phyloP scores from a whole-genome alignment of 2,888 invertebrate genomes.

The Steinernema scapterisci region DNA sequence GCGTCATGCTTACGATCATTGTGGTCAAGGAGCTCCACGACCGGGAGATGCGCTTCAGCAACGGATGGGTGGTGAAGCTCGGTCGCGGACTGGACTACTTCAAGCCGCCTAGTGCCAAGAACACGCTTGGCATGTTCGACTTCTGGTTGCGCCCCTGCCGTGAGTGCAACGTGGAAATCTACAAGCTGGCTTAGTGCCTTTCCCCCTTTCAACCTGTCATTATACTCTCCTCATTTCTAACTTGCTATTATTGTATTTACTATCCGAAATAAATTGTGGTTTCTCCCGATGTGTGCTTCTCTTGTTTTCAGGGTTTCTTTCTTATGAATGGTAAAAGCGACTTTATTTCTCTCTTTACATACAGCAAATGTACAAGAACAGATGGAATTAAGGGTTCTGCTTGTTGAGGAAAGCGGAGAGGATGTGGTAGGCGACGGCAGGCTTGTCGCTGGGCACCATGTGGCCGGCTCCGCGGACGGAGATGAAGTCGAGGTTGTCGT shows the following conservation, averaged over 20 bases:
- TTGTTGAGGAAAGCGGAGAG: slow-evolving; percentile 64
- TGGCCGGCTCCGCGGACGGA: slow-evolving; percentile 58
- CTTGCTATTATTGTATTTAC: no score
- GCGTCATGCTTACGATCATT: no score
- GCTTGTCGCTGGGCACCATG: slow-evolving; percentile 66
- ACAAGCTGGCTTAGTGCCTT: no score
- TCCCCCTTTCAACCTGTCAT: no score
- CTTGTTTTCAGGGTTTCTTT: no score
- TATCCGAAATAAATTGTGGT: no score
- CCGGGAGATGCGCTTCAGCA: slow-evolving; percentile 73
- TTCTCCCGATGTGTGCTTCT: no score
- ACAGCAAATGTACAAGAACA: slow-evolving; percentile 6
- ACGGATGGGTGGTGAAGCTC: slow-evolving; percentile 88
- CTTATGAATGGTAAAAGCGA: no score
- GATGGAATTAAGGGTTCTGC: slow-evolving; percentile 58
- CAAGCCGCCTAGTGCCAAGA: slow-evolving; percentile 77
- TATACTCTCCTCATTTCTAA: no score
- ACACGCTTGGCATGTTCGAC: slow-evolving; percentile 79
- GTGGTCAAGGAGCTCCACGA: background rate
- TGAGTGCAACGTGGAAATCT: slow-evolving; percentile 84
- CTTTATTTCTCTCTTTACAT: slow-evolving; percentile 9
- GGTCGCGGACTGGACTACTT: slow-evolving; percentile 86
- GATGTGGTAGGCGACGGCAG: slow-evolving; percentile 64
- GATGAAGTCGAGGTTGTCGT: slow-evolving; percentile 61
- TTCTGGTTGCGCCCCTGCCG: slow-evolving; percentile 80